A percentile compares a stretch with the other conserved stretches of the same genome.
phyloP scores from a whole-genome alignment of 2,888 invertebrate genomes.

The Anticlea derivata region DNA sequence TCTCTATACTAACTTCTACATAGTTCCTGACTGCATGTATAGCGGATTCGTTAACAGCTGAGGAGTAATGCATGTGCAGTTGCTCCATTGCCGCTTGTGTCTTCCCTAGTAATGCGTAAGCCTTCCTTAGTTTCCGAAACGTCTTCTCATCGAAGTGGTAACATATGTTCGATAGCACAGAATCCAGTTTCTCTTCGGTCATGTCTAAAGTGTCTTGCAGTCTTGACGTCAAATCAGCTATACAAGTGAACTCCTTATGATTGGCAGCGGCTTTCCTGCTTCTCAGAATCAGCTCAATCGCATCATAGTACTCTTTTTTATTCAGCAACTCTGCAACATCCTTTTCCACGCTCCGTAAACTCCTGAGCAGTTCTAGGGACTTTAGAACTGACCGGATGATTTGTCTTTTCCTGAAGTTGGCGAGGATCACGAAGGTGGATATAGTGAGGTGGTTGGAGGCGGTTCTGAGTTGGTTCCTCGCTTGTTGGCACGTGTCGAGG shows the following conservation, averaged over 20 bases:
- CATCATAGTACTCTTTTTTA: conserved; percentile 94
- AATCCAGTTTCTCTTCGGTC: conserved; percentile 95
- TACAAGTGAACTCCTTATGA: conserved; percentile 95
- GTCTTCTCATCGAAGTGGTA: conserved; percentile 90
- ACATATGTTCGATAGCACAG: conserved; percentile 90
- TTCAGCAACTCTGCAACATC: conserved; percentile 91
- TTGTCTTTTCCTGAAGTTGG: conserved; percentile 95
- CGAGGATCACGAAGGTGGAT: conserved; percentile 93
- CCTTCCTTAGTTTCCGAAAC: conserved; percentile 93
- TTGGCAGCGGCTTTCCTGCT: conserved; percentile 93
- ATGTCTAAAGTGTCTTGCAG: conserved; percentile 95
- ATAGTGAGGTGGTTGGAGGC: conserved; percentile 93
- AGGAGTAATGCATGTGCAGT: conserved; percentile 96
- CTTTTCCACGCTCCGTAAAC: conserved; percentile 91
- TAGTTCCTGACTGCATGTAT: conserved; percentile 84
- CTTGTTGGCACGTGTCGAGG: conserved; percentile 87
- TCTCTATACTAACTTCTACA: conserved; percentile 55
- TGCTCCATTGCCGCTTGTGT: conserved; percentile 97
- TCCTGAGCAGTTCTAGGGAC: conserved; percentile 83
- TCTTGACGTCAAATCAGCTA: conserved; percentile 93
- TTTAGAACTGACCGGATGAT: conserved; percentile 91
- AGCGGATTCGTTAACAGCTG: conserved; percentile 93
- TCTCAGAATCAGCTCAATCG: conserved; percentile 94
- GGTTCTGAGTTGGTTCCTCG: conserved; percentile 88
- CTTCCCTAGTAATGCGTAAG: conserved; percentile 95